Evolutionary conservation across 2,113 vertebrate genomes (phyloP), one percentile per base, ranked within the genome.

Genomic region (Pteronura brasiliensis): DNA sequence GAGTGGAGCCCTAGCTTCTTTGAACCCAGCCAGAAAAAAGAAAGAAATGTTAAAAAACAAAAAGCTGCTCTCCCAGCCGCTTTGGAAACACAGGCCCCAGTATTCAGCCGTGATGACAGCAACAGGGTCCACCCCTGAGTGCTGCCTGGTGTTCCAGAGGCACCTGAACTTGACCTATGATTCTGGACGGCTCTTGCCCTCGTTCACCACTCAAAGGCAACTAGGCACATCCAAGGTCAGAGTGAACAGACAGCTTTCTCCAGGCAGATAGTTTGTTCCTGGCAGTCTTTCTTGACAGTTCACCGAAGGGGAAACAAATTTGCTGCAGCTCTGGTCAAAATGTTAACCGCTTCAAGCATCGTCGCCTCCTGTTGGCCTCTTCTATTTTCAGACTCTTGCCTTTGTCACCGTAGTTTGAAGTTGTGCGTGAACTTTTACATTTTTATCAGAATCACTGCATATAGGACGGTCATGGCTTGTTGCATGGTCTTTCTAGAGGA

Each of bases 301-400:
- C 44, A 12, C 96, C 95, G 52, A 97, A 97, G 94, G 97, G 95
- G 93, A 98, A 98, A 95, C 96, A 98, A 98, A 92, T 97, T 98
- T 98, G 97, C 98, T 98, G 95, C 47, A 86, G 17, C 98, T 99
- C 98, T 98, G 98, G 95, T 99, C 97, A 97, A 86, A 95, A 89
- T 90, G 90, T 76, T 94, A 87, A 97, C 96, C 87, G 88, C 83
- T 86, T 98, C 27, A 97, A 96, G 96, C 93, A 82, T 93, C 96
- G 44, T 86, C 84, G 71, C 90, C 42, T 93, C 77, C 74, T 71
- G 36, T 96, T 90, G 90, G 3, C 93, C 94, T 98, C 63, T 88
- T 84, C 42, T 97, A 61, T 97, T 97, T 97, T 96, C 95, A 97
- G 91, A 92, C 88, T 96, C 81, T 88, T 92, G 76, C 93, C 95